Evolutionary conservation across 1,140 invertebrate species (phyloP), one percentile per base, ranked within the genome.

Genomic region (Drosophila prosaltans): DNA sequence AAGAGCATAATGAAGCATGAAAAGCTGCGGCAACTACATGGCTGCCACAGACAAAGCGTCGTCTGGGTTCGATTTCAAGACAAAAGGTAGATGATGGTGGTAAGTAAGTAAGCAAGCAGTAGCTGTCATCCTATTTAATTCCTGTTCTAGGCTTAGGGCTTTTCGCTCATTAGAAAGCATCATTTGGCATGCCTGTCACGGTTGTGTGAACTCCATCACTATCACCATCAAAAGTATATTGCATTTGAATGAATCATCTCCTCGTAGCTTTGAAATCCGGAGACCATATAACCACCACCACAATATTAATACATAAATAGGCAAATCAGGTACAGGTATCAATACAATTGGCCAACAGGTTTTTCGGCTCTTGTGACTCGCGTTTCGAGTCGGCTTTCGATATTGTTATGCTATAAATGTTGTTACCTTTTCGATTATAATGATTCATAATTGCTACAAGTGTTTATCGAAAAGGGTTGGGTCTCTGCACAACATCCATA

Each of bases 401-500:
- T 58, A 39, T 32, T 39, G 30, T 58, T 58, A 36, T 58, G 57
- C n/a, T 59, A 61, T 80, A 51, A 11, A 40, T 26, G 45, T 51
- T 51, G 82, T 88, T 88, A 86, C 83, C 76, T 88, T 86, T 86
- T 86, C 74, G 80, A 88, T 88, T 88, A 81, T 88, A 51, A 51
- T 51, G 83, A 88, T 83, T 88, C 83, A 88, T 88, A 86, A 86
- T 86, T 88, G 82, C 73, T 86, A 88, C 82, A 88, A 88, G 83
- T 86, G 83, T 81, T 88, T 86, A 86, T 39, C 74, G 55, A 70
- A 88, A 78, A 88, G 83, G 83, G 84, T 84, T 89, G 88, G 82
- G 82, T 78, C 61, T 76, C 67, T 70, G 72, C 67, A 26, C 45
- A 51, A 51, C 45, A 51, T 7, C 51, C 51, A 55, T n/a, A 74